These are phyloP conservation scores for Pantherophis guttatus DNA, from an alignment of 2,113 vertebrate species.

Conservation along the genomic window DNA sequence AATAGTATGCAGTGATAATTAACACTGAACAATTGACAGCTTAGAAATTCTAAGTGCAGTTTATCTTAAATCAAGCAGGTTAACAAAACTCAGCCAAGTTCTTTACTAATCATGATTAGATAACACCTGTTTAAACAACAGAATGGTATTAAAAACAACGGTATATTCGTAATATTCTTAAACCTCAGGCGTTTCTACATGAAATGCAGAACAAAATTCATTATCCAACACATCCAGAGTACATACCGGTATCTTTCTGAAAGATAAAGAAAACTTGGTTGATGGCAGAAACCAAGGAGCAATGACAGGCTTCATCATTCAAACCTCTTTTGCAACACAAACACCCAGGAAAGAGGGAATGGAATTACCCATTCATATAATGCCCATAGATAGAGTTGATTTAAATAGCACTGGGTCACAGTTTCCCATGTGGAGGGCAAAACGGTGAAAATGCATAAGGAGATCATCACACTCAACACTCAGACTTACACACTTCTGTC, in stretches of 20 bases:
- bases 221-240: background rate
- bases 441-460: background rate
- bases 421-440: background rate
- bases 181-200: background rate
- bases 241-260: background rate
- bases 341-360: background rate
- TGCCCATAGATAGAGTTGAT: slow-evolving; percentile 3
- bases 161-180: background rate
- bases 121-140: background rate
- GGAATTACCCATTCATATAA: background rate
- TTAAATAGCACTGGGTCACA: background rate
- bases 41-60: background rate
- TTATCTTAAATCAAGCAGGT: background rate
- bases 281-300: background rate
- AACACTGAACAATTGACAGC: background rate
- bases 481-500: background rate
- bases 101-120: background rate
- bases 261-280: slow-evolving; percentile 2
- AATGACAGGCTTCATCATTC: slow-evolving; percentile 10
- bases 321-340: background rate
- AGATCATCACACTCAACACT: background rate
- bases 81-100: background rate
- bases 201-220: background rate
- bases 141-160: background rate
- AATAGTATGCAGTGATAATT: background rate